Percentiles rank a stretch among this genome's conserved stretches.
phyloP scores from a whole-genome alignment of 2,888 invertebrate species.

The Macaria liturata region DNA sequence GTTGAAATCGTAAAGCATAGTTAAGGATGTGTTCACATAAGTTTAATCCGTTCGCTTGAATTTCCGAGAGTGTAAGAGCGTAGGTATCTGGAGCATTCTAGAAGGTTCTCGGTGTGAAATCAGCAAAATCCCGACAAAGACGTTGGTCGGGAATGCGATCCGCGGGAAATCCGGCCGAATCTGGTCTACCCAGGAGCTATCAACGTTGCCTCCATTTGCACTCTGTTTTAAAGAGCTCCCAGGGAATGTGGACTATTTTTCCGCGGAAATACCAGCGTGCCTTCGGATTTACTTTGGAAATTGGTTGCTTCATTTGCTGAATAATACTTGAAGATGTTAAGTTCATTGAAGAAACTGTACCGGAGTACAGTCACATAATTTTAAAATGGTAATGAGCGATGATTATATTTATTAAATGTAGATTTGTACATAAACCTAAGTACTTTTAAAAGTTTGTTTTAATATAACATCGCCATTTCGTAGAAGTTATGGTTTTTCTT shows the following conservation, averaged over 20 bases:
- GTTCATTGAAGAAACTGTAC: neutral
- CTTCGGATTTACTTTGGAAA: neutral
- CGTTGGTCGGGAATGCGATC: slow-evolving; percentile 11
- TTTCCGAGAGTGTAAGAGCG: too few species aligned
- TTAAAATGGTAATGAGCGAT: neutral
- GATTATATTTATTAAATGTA: neutral
- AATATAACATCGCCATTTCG: neutral
- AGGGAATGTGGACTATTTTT: slow-evolving; percentile 2
- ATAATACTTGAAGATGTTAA: neutral
- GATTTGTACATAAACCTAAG: neutral
- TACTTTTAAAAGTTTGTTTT: neutral
- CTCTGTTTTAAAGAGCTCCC: slow-evolving; percentile 16
- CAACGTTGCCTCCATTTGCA: slow-evolving; percentile 20
- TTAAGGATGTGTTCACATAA: too few species aligned
- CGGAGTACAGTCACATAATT: neutral
- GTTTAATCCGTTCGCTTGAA: too few species aligned
- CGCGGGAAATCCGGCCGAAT: slow-evolving; percentile 27
- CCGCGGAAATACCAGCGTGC: neutral
- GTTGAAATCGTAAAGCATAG: too few species aligned
- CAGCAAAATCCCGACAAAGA: slow-evolving; percentile 11
- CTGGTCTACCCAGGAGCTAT: slow-evolving; percentile 23
- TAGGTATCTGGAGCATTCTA: too few species aligned
- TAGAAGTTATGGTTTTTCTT: neutral
- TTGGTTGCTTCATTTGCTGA: neutral
- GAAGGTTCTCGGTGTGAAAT: slow-evolving; percentile 5